Conservation (phyloP, 2,888 invertebrate species). For the Seladonia tumulorum region DNA sequence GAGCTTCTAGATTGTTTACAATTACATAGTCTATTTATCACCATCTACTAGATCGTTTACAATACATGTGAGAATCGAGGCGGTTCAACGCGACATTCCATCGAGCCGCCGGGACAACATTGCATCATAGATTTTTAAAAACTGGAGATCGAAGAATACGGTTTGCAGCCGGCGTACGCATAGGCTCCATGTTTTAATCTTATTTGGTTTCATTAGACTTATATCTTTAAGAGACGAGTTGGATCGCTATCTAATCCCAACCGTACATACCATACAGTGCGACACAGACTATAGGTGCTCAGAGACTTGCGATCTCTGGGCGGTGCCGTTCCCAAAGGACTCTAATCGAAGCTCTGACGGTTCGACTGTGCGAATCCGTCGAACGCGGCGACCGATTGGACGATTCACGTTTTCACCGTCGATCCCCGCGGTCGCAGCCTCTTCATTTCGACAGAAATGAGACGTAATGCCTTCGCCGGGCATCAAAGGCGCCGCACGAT, state of each 20-base stretch:
- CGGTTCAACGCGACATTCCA: neutral
- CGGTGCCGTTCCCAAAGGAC: neutral
- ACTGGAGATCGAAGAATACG: neutral
- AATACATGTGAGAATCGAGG: neutral
- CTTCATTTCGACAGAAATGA: constrained; percentile 30
- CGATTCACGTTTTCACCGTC: neutral
- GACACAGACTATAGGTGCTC: neutral
- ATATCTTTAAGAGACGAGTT: too few species aligned
- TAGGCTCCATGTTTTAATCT: too few species aligned
- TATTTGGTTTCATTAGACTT: too few species aligned
- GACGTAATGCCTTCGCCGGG: constrained; percentile 16
- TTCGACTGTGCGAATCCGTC: neutral
- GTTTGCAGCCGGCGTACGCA: too few species aligned
- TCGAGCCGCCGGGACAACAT: too few species aligned
- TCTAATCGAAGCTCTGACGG: too few species aligned
- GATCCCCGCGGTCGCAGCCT: neutral
- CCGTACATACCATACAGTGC: too few species aligned
- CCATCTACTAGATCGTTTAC: too few species aligned
- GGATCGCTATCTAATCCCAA: neutral
- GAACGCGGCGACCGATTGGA: neutral
- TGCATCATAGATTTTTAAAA: too few species aligned
- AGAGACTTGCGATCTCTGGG: neutral
- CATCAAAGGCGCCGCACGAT: constrained; percentile 42
- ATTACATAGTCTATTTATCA: too few species aligned
- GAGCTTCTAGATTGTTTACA: too few species aligned